phyloP scores from a whole-genome alignment of 2,888 invertebrate species.

The Drosophila tripunctata region DNA sequence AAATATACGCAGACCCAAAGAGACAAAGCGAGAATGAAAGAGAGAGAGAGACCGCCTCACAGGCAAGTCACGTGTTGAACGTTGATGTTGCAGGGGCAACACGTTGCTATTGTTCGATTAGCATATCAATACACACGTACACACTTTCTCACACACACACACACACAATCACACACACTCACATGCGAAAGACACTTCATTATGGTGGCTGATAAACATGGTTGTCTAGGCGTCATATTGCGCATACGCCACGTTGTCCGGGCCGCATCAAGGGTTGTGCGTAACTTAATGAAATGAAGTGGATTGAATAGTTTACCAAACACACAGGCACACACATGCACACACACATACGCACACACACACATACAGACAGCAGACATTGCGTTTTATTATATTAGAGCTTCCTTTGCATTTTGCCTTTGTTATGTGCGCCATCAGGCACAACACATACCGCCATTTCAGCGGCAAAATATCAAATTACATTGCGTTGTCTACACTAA shows the following conservation, averaged over 20 bases:
- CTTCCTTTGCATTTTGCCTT: slow-evolving; percentile 44
- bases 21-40: neutral
- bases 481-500: slow-evolving; percentile 28
- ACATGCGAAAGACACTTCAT: slow-evolving; percentile 68
- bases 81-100: slow-evolving; percentile 47
- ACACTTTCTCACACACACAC: slow-evolving; percentile 12
- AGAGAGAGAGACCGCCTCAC: neutral
- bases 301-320: slow-evolving; percentile 70
- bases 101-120: slow-evolving; percentile 69
- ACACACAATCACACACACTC: neutral
- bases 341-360: slow-evolving; percentile 7
- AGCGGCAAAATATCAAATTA: slow-evolving; percentile 75
- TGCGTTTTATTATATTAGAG: slow-evolving; percentile 74
- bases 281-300: slow-evolving; percentile 78
- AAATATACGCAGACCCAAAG: slow-evolving; percentile 13
- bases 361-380: slow-evolving; percentile 29
- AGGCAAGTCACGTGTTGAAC: slow-evolving; percentile 58
- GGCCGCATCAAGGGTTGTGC: slow-evolving; percentile 57
- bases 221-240: slow-evolving; percentile 47
- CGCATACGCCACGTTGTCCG: slow-evolving; percentile 64
- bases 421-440: slow-evolving; percentile 61
- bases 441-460: slow-evolving; percentile 63
- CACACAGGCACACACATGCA: slow-evolving; percentile 8
- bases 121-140: slow-evolving; percentile 76
- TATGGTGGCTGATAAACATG: slow-evolving; percentile 69